phyloP scores from a whole-genome alignment of 1,140 invertebrate species.

The Panulirus ornatus region DNA sequence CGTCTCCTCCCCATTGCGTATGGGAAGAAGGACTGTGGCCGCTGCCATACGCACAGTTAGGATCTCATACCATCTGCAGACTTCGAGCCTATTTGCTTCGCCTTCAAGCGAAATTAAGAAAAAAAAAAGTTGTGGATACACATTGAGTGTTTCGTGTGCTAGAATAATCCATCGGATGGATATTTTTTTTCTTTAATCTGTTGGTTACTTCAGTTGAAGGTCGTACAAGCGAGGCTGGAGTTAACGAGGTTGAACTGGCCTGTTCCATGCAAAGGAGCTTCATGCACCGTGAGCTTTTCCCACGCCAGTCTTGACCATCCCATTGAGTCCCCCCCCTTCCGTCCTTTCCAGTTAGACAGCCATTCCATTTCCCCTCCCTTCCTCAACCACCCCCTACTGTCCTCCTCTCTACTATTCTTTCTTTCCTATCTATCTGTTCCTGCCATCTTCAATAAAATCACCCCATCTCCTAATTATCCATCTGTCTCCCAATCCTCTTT shows the following conservation, averaged over 20 bases:
- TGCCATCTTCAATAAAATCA: neutral
- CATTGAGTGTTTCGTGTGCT: too few species aligned
- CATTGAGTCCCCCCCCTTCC: constrained; percentile 7
- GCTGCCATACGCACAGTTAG: neutral
- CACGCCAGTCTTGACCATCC: constrained; percentile 40
- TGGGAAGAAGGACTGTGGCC: neutral
- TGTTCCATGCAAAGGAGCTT: constrained; percentile 40
- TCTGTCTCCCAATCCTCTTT: neutral
- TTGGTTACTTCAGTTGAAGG: too few species aligned
- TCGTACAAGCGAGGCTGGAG: constrained; percentile 9
- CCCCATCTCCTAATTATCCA: neutral
- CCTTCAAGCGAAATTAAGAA: too few species aligned
- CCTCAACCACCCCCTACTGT: neutral
- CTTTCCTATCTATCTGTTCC: neutral
- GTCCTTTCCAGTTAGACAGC: too few species aligned
- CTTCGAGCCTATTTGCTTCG: too few species aligned
- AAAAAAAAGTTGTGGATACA: too few species aligned
- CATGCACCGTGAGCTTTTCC: constrained; percentile 34
- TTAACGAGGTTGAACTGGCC: constrained; percentile 56
- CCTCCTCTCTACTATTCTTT: neutral
- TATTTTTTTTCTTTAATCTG: too few species aligned
- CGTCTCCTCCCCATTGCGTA: neutral
- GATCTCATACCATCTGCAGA: too few species aligned
- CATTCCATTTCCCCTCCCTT: neutral
- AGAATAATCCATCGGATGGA: too few species aligned